Evolutionary conservation across 2,797 vertebrate species (phyloP).

Genomic region (Pangasius sanitwongsei): DNA sequence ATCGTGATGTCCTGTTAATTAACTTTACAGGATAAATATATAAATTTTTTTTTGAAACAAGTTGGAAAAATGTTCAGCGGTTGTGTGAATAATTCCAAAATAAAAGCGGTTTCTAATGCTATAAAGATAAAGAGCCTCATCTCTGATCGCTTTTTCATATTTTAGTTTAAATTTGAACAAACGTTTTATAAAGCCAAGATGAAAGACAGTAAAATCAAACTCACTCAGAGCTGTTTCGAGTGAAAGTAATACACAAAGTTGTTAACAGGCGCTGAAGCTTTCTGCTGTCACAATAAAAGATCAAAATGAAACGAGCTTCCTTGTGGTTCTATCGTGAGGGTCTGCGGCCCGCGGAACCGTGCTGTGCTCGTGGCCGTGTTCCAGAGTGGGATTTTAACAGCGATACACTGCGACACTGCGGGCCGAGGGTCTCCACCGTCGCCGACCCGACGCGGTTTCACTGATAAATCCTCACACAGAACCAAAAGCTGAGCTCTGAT

Average conservation of each 20-base stretch:
- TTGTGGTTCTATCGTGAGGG: neutral
- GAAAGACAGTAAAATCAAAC: neutral
- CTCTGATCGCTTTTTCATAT: neutral
- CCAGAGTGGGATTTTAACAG: conserved; percentile 46
- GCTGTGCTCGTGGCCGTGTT: conserved; percentile 52
- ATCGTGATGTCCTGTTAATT: neutral
- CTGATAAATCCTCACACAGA: conserved; percentile 1
- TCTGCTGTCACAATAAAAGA: neutral
- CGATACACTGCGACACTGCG: conserved; percentile 55
- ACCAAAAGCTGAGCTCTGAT: neutral
- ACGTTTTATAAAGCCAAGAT: neutral
- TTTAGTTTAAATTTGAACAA: neutral
- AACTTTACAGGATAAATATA: neutral
- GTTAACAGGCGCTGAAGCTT: neutral
- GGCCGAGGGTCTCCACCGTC: conserved; percentile 43
- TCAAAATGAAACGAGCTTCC: neutral
- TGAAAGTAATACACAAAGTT: neutral
- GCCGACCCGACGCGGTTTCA: conserved; percentile 17
- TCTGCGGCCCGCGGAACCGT: conserved; percentile 30
- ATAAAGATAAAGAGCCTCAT: neutral
- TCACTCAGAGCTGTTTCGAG: neutral
- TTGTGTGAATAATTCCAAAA: neutral
- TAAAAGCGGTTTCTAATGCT: neutral
- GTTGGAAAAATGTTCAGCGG: neutral
- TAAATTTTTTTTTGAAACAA: neutral